Evolutionary conservation across 1,140 invertebrate species (phyloP).

Genomic region (Steinernema feltiae): DNA sequence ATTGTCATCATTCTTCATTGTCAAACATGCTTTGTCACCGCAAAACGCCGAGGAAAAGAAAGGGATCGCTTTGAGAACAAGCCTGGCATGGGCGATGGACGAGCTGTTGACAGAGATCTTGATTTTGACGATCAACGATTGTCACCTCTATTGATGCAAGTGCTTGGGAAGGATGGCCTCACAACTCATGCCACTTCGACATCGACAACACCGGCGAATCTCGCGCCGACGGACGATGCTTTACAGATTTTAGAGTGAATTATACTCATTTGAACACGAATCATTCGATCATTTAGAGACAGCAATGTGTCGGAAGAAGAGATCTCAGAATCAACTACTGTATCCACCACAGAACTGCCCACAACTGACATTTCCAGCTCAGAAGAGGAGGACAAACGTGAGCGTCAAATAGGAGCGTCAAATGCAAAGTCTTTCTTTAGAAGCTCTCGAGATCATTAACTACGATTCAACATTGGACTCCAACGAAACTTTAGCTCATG

Average conservation of each 20-base stretch:
- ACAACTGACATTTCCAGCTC: not conserved
- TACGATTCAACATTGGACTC: not conserved
- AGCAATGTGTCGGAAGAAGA: not conserved
- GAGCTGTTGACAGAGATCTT: not conserved
- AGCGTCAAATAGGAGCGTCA: not conserved
- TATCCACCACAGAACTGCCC: not conserved
- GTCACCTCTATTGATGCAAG: not conserved
- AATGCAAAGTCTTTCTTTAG: not conserved
- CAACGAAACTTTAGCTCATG: not conserved
- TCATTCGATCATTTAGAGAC: not conserved
- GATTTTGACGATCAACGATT: not conserved
- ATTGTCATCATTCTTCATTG: not conserved
- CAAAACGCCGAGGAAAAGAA: not conserved
- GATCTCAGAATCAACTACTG: not conserved
- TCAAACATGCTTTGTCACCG: slow-evolving; percentile 4
- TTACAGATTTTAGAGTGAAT: not conserved
- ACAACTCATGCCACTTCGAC: not conserved
- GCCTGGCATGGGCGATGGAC: slow-evolving; percentile 8
- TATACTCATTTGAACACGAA: not conserved
- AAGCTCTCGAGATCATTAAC: not conserved
- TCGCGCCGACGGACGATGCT: not conserved
- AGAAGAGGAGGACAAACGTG: not conserved
- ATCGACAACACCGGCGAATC: not conserved
- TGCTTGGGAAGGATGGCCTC: not conserved
- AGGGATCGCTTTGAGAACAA: not conserved